phyloP scores from a whole-genome alignment of 92 coral and sea anemone genomes.

The Parazoanthus darwini region DNA sequence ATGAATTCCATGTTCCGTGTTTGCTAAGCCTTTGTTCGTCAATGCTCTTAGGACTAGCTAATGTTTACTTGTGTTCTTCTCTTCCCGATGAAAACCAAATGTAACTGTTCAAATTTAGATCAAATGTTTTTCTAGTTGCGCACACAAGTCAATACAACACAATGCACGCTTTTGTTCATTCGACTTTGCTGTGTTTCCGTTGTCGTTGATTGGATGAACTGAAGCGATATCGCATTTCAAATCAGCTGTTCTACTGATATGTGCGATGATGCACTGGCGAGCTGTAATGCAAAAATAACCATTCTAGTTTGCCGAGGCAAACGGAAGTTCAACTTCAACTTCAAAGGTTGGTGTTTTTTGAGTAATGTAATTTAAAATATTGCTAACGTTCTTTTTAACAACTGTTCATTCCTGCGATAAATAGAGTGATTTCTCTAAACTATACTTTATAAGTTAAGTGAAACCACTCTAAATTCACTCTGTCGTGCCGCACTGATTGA shows the following conservation, averaged over 20 bases:
- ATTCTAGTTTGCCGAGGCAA: neutral
- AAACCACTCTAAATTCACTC: no score
- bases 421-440: no score
- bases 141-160: neutral
- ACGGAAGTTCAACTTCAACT: neutral
- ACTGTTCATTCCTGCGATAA: no score
- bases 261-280: neutral
- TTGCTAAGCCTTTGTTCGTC: neutral
- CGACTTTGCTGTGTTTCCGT: neutral
- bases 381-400: no score
- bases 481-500: no score
- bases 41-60: neutral
- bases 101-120: neutral
- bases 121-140: neutral
- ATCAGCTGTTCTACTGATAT: neutral
- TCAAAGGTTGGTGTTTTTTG: neutral
- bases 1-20: neutral
- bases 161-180: neutral
- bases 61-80: neutral
- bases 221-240: neutral
- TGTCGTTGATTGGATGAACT: neutral
- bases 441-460: no score
- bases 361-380: no score
- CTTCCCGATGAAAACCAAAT: neutral
- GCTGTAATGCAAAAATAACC: neutral